phyloP scores from a whole-genome alignment of 2,797 vertebrate genomes.

The Arctocebus calabarensis region DNA sequence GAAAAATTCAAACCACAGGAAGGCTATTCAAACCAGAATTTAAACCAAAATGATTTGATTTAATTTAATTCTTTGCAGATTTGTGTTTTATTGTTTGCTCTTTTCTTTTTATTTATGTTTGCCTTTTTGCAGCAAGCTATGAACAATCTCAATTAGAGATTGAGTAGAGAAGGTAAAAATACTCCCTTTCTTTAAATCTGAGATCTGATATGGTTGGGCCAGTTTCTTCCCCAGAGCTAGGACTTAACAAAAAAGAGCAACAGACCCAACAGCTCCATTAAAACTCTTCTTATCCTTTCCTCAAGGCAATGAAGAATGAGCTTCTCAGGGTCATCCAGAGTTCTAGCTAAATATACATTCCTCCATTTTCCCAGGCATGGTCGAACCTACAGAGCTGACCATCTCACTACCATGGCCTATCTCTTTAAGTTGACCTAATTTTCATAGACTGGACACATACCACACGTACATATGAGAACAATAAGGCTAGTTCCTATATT shows the following conservation, averaged over 20 bases:
- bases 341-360: neutral
- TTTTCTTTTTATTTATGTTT: neutral
- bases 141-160: neutral
- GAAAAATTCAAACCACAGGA: neutral
- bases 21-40: neutral
- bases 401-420: no score
- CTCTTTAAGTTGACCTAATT: no score
- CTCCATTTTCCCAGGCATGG: neutral
- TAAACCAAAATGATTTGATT: neutral
- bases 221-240: constrained; percentile 57
- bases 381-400: no score
- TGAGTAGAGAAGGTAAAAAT: neutral
- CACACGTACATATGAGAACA: no score
- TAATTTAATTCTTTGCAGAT: neutral
- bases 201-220: neutral
- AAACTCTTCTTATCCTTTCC: constrained; percentile 61
- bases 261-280: neutral
- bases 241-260: neutral
- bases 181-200: neutral
- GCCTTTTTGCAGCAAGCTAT: neutral
- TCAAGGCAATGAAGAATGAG: neutral
- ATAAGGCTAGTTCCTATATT: no score
- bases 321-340: neutral
- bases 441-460: no score
- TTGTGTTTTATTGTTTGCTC: neutral